Evolutionary conservation across 2,797 vertebrate species (phyloP).

Genomic region (Diglossa cyanea): DNA sequence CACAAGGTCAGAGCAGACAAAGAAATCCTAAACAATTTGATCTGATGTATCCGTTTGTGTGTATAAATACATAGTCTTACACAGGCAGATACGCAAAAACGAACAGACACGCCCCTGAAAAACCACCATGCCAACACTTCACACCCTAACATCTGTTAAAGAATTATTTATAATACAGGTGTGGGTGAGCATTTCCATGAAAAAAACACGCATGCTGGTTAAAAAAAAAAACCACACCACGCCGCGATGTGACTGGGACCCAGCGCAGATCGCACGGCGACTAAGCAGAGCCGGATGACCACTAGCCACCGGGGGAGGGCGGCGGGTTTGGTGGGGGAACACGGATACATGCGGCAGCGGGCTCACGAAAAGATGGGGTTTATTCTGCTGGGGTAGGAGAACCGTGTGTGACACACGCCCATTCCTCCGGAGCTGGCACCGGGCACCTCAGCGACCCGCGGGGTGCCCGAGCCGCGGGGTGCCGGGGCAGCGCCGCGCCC

Average conservation of each 20-base stretch:
- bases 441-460: not conserved
- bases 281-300: not conserved
- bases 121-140: constrained; percentile 1
- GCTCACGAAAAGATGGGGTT: not conserved
- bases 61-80: rapidly evolving
- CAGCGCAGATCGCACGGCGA: rapidly evolving
- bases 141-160: not conserved
- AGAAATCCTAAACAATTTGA: constrained; percentile 14
- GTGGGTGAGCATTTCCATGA: not conserved
- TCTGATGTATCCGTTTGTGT: not conserved
- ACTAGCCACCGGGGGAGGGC: not conserved
- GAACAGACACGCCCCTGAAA: constrained; percentile 52
- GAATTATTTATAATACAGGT: not conserved
- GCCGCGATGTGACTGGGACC: not conserved
- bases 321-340: not conserved
- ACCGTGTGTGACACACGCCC: not conserved
- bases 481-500: not conserved
- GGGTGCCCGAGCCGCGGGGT: not conserved
- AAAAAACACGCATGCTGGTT: not conserved
- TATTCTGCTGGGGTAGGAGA: not conserved
- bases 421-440: not conserved
- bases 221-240: not conserved
- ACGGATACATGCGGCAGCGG: not conserved
- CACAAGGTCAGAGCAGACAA: constrained; percentile 38
- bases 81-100: not conserved